phyloP scores from a whole-genome alignment of 2,797 vertebrate genomes.

The Hapalemur alaotrensis region DNA sequence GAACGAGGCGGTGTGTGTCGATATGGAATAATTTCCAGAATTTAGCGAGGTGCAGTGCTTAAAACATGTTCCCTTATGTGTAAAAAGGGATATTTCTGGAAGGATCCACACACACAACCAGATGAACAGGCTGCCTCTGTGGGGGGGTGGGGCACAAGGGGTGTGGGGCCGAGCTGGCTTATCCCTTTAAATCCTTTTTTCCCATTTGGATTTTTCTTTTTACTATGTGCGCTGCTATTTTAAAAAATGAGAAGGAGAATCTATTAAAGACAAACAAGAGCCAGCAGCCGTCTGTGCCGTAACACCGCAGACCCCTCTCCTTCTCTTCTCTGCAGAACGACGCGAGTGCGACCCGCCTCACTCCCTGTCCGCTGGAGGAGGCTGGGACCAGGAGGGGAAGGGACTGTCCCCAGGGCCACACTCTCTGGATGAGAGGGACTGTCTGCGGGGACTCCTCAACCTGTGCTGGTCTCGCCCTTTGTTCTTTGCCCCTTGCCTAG shows the following conservation, averaged over 20 bases:
- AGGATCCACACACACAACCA: not conserved
- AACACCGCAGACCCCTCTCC: not conserved
- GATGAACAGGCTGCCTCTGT: not conserved
- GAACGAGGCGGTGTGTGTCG: not conserved
- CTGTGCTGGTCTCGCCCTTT: not conserved
- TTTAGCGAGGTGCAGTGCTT: not conserved
- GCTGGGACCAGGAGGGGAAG: not conserved
- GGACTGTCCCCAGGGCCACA: rapidly evolving
- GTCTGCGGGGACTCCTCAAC: not conserved
- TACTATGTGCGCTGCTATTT: not conserved
- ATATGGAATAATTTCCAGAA: not conserved
- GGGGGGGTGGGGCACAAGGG: too few species aligned
- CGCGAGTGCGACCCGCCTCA: not conserved
- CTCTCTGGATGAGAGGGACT: not conserved
- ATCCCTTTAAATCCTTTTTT: not conserved
- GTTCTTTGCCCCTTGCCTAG: not conserved
- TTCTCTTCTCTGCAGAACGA: not conserved
- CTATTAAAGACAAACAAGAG: not conserved
- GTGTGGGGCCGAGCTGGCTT: not conserved
- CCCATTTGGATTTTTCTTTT: not conserved
- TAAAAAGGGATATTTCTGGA: not conserved
- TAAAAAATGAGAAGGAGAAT: not conserved
- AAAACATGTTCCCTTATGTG: not conserved
- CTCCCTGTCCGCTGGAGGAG: not conserved
- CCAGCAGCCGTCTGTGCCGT: not conserved